Conservation (phyloP, 2,888 invertebrate species). For the Meandrusa payeni region DNA sequence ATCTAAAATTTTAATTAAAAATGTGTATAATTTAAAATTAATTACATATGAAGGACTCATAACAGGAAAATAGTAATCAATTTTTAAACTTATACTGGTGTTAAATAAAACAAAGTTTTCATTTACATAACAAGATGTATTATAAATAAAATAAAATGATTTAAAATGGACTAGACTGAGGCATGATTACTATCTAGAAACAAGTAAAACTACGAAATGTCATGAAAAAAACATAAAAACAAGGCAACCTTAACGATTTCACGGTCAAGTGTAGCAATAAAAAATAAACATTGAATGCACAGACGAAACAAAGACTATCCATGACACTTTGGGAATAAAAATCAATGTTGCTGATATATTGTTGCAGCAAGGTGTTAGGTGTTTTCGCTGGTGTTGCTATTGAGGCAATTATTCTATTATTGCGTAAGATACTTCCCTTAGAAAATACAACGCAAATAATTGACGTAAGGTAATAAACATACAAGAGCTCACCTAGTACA, state of each 20-base stretch:
- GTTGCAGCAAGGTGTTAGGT: conserved; percentile 25
- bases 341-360: conserved; percentile 50
- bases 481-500: conserved; percentile 89
- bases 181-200: conserved; percentile 21
- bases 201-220: conserved; percentile 33
- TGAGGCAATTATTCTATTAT: conserved; percentile 43
- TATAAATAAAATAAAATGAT: no score
- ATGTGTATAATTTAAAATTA: no score
- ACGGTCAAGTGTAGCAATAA: conserved; percentile 73
- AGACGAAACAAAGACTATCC: conserved; percentile 64
- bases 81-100: no score
- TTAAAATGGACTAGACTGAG: background rate
- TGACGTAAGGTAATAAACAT: conserved; percentile 74
- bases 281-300: conserved; percentile 55
- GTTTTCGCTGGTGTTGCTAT: conserved; percentile 23
- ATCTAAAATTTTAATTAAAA: no score
- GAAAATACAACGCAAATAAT: conserved; percentile 77
- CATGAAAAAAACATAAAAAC: conserved; percentile 52
- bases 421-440: conserved; percentile 67
- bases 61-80: no score
- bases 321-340: conserved; percentile 59
- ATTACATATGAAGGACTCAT: no score
- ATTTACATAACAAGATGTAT: no score
- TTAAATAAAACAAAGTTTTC: no score
- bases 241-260: conserved; percentile 57